Evolutionary conservation across 2,797 vertebrate species (phyloP), one percentile per base, ranked within the genome.

Genomic region (Loriculus beryllinus): DNA sequence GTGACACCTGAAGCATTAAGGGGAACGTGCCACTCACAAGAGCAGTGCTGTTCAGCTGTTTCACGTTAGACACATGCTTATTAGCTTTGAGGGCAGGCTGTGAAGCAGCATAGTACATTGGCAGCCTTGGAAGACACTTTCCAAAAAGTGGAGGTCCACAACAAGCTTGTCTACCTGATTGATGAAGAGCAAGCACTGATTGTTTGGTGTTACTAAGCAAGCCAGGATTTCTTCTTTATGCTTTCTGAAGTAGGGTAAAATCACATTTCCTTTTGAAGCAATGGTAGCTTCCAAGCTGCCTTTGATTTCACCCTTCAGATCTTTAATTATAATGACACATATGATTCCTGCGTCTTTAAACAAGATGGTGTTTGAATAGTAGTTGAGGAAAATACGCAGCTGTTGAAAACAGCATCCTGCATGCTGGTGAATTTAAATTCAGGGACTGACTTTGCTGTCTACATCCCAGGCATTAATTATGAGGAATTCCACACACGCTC

Each of bases 1-100:
- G 93, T 95, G 97, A 95, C 95, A 96, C 85, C 93, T 96, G 80
- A 93, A 86, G 96, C 78, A 72, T 40, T 25, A 40, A 29, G 13
- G 85, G 45, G 69, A 87, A 96, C 97, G 31, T 90, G 52, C 69
- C 13, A n/a, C 48, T n/a, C 40, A 20, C 13, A 42, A 59, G 15
- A 92, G 17, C 48, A 19, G 21, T 8, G 28, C 42, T 63, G 14
- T 40, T 75, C 19, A 25, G 29, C 21, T 47, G 4, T 45, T 72
- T 65, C 18, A 7, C 1, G 0, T 42, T 40, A 42, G 29, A 60
- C 17, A 25, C 4, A 6, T 7, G 18, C 23, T 59, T 25, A 43
- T 56, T 16, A 54, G 29, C 14, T 86, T 26, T 40, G 29, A 72
- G 69, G 26, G 19, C 54, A 70, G 52, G 10, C 43, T 86, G 39